These are phyloP conservation scores for Apteryx mantelli DNA, from an alignment of 2,113 vertebrate species.

Conservation along the genomic window DNA sequence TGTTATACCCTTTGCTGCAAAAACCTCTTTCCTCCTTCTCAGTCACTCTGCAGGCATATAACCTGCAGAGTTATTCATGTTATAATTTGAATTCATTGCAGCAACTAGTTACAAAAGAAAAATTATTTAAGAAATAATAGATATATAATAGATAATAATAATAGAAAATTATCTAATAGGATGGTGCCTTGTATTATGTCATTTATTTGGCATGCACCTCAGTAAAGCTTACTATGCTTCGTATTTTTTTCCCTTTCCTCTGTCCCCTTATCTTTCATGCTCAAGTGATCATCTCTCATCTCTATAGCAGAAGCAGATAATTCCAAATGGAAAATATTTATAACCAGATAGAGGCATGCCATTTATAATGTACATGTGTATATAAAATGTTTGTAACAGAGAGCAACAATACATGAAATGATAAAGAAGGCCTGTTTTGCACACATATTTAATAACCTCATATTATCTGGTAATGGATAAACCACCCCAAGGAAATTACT, in stretches of 20 bases:
- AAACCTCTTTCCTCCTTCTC: background rate
- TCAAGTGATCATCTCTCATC: constrained; percentile 22
- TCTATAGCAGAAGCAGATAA: constrained; percentile 3
- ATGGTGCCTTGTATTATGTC: background rate
- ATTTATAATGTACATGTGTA: constrained; percentile 44
- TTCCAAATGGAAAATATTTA: constrained; percentile 62
- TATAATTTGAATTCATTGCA: background rate
- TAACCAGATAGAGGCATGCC: constrained; percentile 19
- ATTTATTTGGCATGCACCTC: background rate
- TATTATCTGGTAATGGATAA: constrained; percentile 40
- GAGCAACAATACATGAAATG: constrained; percentile 12
- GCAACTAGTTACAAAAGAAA: background rate
- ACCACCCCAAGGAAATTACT: constrained; percentile 41
- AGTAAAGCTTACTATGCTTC: background rate
- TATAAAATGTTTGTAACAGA: constrained; percentile 20
- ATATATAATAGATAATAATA: background rate
- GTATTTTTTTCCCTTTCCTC: constrained; percentile 9
- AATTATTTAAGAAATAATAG: background rate
- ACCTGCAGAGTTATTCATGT: background rate
- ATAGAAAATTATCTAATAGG: background rate
- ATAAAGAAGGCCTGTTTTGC: constrained; percentile 22
- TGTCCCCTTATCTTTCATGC: background rate
- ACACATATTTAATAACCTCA: constrained; percentile 31
- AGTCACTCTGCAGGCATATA: background rate
- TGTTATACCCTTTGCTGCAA: background rate